phyloP scores from a whole-genome alignment of 1,140 invertebrate genomes.

The Dendroctonus valens region DNA sequence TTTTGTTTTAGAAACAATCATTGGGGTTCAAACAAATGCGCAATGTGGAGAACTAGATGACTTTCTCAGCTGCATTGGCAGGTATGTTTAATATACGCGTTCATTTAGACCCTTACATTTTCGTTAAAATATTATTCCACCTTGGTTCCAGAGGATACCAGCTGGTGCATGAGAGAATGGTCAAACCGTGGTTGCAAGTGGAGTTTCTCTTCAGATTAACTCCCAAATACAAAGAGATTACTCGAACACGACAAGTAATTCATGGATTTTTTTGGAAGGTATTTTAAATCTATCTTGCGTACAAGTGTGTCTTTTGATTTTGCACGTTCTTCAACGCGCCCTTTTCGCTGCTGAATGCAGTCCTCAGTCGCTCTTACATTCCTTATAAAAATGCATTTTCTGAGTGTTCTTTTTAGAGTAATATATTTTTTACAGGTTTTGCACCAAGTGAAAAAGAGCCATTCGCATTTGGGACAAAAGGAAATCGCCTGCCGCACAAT shows the following conservation, averaged over 20 bases:
- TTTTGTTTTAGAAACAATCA: constrained; percentile 23
- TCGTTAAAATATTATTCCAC: not conserved
- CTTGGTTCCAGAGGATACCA: constrained; percentile 24
- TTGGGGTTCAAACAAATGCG: constrained; percentile 26
- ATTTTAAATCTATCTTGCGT: not conserved
- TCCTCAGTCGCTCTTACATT: not conserved
- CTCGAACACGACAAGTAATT: constrained; percentile 9
- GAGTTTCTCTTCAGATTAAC: constrained; percentile 28
- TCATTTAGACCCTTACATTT: not conserved
- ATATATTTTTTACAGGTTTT: constrained; percentile 17
- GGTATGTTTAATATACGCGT: constrained; percentile 2
- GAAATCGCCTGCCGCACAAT: not conserved
- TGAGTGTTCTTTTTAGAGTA: not conserved
- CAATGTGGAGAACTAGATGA: constrained; percentile 26
- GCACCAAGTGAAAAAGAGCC: constrained; percentile 11
- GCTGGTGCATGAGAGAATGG: constrained; percentile 27
- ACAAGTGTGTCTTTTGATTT: not conserved
- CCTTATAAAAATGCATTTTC: not conserved
- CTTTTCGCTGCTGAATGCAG: not conserved
- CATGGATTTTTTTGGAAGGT: constrained; percentile 26
- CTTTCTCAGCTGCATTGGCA: constrained; percentile 13
- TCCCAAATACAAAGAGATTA: constrained; percentile 15
- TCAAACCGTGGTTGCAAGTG: constrained; percentile 31
- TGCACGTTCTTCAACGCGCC: not conserved
- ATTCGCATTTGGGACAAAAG: constrained; percentile 5